These are phyloP conservation scores for Odocoileus virginianus DNA, from an alignment of 2,113 vertebrate species.

Conservation along the genomic window DNA sequence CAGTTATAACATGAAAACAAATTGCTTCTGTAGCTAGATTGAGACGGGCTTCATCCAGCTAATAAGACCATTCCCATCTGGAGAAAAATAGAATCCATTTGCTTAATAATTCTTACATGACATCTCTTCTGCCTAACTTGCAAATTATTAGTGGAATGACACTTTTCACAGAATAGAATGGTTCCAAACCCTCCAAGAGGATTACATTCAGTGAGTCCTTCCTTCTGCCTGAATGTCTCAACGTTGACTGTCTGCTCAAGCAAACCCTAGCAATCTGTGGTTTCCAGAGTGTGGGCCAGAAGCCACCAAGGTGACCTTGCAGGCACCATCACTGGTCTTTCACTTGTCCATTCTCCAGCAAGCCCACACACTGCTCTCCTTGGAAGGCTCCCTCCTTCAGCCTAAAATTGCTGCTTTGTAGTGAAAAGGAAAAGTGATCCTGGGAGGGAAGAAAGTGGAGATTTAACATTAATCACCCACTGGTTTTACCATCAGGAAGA, in stretches of 20 bases:
- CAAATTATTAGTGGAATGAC: background rate
- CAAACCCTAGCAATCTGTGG: background rate
- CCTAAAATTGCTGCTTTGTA: background rate
- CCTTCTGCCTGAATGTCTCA: background rate
- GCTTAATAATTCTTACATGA: background rate
- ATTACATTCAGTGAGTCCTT: background rate
- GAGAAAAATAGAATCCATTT: slow-evolving; percentile 22
- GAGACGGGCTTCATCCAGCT: background rate
- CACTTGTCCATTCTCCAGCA: background rate
- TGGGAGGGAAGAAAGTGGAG: background rate
- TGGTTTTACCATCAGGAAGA: background rate
- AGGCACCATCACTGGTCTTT: background rate
- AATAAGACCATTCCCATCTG: slow-evolving; percentile 22
- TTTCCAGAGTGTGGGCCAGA: background rate
- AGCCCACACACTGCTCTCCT: rapidly evolving
- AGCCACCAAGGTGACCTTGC: background rate
- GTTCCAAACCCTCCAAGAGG: background rate
- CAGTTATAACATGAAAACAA: slow-evolving; percentile 13
- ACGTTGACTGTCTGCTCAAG: background rate
- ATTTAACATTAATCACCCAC: background rate
- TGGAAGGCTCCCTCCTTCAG: background rate
- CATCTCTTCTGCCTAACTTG: slow-evolving; percentile 1
- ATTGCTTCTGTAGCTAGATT: slow-evolving; percentile 11
- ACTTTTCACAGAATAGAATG: background rate
- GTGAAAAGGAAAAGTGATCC: background rate